phyloP scores from a whole-genome alignment of 2,888 invertebrate genomes.

The Cylindroiulus punctatus region DNA sequence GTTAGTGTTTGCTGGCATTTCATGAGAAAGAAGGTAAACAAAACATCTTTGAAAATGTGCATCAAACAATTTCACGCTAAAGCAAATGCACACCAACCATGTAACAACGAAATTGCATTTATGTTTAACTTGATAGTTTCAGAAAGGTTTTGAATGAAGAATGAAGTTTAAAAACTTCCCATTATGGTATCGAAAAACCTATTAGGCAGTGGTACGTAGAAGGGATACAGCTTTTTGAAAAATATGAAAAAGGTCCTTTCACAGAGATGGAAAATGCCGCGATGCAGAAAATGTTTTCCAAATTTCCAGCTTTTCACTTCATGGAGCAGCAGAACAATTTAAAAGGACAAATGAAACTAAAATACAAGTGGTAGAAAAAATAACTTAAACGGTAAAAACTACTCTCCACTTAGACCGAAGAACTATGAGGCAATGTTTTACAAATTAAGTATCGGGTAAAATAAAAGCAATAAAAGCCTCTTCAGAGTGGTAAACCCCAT shows the following conservation, averaged over 20 bases:
- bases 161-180: background rate
- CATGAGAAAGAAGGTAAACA: too few species aligned
- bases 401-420: background rate
- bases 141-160: background rate
- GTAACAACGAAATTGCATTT: background rate
- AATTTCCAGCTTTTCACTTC: background rate
- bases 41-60: too few species aligned
- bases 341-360: background rate
- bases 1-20: too few species aligned
- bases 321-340: background rate
- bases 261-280: background rate
- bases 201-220: background rate
- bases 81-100: background rate
- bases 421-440: background rate
- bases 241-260: background rate
- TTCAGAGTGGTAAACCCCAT: background rate
- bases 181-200: background rate
- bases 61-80: background rate
- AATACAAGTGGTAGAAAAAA: background rate
- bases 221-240: background rate
- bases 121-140: background rate
- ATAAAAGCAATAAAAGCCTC: background rate
- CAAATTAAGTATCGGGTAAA: background rate
- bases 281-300: background rate
- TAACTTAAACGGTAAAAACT: background rate